Conservation (phyloP, 2,888 invertebrate genomes). For the Eilema griseolum region DNA sequence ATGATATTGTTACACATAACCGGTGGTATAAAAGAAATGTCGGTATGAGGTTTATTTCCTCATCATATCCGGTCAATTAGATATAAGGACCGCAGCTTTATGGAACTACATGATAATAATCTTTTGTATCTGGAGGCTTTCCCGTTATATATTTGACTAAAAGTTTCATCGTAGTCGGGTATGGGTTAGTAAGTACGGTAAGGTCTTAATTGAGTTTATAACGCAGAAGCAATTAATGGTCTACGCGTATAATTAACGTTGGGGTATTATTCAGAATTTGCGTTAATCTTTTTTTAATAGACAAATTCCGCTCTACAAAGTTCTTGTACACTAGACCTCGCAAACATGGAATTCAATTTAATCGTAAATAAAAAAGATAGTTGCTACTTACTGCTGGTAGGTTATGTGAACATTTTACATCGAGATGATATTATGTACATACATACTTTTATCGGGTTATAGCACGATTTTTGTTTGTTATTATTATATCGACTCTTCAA, state of each 20-base stretch:
- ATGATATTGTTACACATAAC: slow-evolving; percentile 21
- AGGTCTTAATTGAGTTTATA: not conserved
- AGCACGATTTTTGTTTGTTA: too few species aligned
- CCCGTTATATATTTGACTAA: slow-evolving; percentile 18
- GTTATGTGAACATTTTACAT: too few species aligned
- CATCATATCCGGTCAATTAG: slow-evolving; percentile 60
- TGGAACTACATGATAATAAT: slow-evolving; percentile 31
- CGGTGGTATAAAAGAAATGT: slow-evolving; percentile 33
- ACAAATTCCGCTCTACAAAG: not conserved
- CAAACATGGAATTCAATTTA: not conserved
- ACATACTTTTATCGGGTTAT: too few species aligned
- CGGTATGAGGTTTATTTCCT: slow-evolving; percentile 59
- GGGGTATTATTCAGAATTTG: too few species aligned
- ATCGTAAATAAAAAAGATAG: not conserved
- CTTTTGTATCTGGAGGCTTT: slow-evolving; percentile 27
- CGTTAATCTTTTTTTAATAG: not conserved
- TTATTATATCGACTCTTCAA: not conserved
- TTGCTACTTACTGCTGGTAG: not conserved
- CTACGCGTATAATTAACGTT: not conserved
- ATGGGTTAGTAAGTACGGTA: not conserved
- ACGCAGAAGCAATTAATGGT: not conserved
- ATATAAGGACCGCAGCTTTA: slow-evolving; percentile 52
- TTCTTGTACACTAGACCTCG: not conserved
- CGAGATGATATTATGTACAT: too few species aligned
- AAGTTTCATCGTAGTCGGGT: slow-evolving; percentile 10